These are phyloP conservation scores for Calephelis perditalis DNA, from an alignment of 2,888 invertebrate genomes.

Conservation along the genomic window DNA sequence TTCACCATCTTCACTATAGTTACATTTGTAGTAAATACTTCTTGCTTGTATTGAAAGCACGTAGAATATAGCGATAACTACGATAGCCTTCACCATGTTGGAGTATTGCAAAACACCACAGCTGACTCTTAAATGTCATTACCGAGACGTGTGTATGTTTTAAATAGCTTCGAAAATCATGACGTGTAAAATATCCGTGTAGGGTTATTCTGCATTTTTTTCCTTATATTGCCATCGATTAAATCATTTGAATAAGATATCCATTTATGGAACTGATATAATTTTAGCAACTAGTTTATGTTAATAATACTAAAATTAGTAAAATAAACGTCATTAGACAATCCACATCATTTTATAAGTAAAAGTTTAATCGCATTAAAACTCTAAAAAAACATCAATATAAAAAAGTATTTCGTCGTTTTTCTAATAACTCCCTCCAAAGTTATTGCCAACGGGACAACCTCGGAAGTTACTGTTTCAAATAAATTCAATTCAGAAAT, in stretches of 20 bases:
- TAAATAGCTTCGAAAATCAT: background rate
- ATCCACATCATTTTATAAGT: too few species aligned
- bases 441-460: too few species aligned
- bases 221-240: background rate
- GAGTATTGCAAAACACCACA: background rate
- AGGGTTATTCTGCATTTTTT: constrained; percentile 1
- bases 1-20: background rate
- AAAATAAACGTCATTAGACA: too few species aligned
- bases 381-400: too few species aligned
- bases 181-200: background rate
- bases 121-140: background rate
- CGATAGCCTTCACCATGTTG: background rate
- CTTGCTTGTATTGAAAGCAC: constrained; percentile 4
- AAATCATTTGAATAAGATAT: background rate
- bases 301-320: too few species aligned
- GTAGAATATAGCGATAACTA: background rate
- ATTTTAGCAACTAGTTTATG: too few species aligned
- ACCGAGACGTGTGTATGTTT: background rate
- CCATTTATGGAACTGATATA: too few species aligned
- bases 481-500: too few species aligned
- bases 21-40: constrained; percentile 12
- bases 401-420: too few species aligned
- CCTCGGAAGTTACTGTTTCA: too few species aligned
- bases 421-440: too few species aligned
- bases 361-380: too few species aligned